These are phyloP conservation scores for Otus scops DNA, from an alignment of 2,797 vertebrate species.

Conservation along the genomic window DNA sequence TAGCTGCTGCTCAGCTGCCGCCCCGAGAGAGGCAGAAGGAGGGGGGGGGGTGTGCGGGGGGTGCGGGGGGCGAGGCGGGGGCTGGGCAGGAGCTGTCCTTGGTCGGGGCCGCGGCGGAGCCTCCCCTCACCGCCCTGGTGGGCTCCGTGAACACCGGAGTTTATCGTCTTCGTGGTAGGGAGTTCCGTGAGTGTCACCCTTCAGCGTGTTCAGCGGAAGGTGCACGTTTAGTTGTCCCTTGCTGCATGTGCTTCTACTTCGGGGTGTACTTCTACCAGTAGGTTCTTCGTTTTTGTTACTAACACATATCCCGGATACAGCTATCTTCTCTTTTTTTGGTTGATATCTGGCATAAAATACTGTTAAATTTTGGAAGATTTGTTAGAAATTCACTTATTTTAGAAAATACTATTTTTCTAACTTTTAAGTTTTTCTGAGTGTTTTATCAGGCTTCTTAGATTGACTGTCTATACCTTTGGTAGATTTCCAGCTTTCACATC, in stretches of 20 bases:
- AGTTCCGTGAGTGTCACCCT: background rate
- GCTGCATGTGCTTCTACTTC: background rate
- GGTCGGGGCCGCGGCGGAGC: background rate
- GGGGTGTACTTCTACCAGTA: background rate
- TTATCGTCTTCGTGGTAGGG: background rate
- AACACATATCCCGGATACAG: rapidly evolving
- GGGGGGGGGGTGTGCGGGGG: no score
- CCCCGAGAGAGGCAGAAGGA: no score
- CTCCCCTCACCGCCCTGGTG: background rate
- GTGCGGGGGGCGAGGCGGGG: no score
- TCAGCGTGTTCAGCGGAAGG: background rate
- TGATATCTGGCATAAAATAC: background rate
- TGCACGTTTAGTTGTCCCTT: background rate
- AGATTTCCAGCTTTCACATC: slow-evolving; percentile 43
- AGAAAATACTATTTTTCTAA: background rate
- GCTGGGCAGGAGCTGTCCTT: background rate
- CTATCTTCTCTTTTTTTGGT: background rate
- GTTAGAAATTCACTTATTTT: background rate
- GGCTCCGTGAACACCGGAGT: no score
- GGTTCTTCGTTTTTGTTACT: background rate
- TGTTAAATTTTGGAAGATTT: background rate
- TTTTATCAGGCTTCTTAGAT: background rate
- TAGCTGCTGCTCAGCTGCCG: no score
- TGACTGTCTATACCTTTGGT: background rate
- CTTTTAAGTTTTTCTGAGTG: background rate